Conservation (phyloP, 2,797 vertebrate genomes). For the Lacerta viridis region DNA sequence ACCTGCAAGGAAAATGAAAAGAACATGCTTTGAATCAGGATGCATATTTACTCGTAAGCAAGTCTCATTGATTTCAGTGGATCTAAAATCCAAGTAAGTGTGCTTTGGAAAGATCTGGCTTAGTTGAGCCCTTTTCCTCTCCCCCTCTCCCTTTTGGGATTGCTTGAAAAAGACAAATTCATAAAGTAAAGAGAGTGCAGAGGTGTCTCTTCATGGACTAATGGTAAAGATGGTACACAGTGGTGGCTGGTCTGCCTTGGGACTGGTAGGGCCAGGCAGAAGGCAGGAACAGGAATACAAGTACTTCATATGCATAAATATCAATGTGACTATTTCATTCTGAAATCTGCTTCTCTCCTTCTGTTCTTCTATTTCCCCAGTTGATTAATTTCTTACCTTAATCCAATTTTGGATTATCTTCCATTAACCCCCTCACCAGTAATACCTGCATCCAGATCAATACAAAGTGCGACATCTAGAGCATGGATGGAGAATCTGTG, state of each 20-base stretch:
- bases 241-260: too few relatives aligned
- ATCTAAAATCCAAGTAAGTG: neutral
- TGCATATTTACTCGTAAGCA: conserved; percentile 46
- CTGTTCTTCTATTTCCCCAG: too few relatives aligned
- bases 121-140: neutral
- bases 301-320: too few relatives aligned
- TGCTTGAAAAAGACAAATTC: neutral
- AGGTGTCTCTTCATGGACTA: neutral
- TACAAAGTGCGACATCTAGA: too few relatives aligned
- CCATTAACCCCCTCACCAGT: too few relatives aligned
- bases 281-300: too few relatives aligned
- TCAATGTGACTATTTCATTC: too few relatives aligned
- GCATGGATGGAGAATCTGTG: too few relatives aligned
- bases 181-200: neutral
- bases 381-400: neutral
- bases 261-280: too few relatives aligned
- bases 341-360: too few relatives aligned
- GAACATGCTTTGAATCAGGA: neutral
- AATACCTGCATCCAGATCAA: neutral
- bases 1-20: neutral
- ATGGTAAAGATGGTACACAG: neutral
- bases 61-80: neutral
- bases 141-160: neutral
- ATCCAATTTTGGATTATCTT: neutral
- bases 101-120: neutral